A percentile compares a stretch with the other conserved stretches of the same genome.
phyloP scores from a whole-genome alignment of 2,888 invertebrate species.

The Parochlus steinenii region DNA sequence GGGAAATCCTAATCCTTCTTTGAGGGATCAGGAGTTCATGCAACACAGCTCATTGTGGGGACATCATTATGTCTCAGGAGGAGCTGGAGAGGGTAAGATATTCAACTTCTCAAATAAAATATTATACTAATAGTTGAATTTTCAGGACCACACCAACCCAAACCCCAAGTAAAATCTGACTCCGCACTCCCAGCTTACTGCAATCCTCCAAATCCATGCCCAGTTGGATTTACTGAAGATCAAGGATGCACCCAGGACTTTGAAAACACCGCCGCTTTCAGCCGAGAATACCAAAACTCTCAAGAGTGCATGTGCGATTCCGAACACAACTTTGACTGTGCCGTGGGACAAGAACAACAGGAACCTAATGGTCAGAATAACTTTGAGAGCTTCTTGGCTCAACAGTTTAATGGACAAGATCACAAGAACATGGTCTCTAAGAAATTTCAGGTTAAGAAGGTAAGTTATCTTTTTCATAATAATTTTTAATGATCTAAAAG shows the following conservation, averaged over 20 bases:
- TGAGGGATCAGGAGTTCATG: slow-evolving; percentile 75
- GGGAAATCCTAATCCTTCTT: slow-evolving; percentile 54
- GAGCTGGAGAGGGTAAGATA: slow-evolving; percentile 62
- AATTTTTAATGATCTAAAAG: slow-evolving; percentile 3
- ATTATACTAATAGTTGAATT: slow-evolving; percentile 37
- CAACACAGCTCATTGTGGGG: slow-evolving; percentile 65
- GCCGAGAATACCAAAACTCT: slow-evolving; percentile 77
- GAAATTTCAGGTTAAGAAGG: slow-evolving; percentile 47
- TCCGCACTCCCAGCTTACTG: slow-evolving; percentile 92
- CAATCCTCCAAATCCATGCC: slow-evolving; percentile 98
- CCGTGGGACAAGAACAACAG: slow-evolving; percentile 29
- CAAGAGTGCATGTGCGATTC: slow-evolving; percentile 96
- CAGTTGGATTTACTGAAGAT: slow-evolving; percentile 72
- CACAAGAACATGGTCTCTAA: slow-evolving; percentile 61
- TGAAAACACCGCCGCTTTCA: slow-evolving; percentile 89
- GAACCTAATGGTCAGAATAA: slow-evolving; percentile 24
- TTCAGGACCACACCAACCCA: slow-evolving; percentile 23
- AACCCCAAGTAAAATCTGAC: slow-evolving; percentile 68
- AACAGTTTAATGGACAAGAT: slow-evolving; percentile 34
- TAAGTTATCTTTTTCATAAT: slow-evolving; percentile 18
- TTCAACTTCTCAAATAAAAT: slow-evolving; percentile 40
- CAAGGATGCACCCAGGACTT: slow-evolving; percentile 84
- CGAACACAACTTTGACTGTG: slow-evolving; percentile 94
- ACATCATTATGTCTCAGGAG: slow-evolving; percentile 58
- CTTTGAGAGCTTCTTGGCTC: slow-evolving; percentile 47